Conservation (phyloP, 2,888 invertebrate genomes). For the Drosophila ustulata region DNA sequence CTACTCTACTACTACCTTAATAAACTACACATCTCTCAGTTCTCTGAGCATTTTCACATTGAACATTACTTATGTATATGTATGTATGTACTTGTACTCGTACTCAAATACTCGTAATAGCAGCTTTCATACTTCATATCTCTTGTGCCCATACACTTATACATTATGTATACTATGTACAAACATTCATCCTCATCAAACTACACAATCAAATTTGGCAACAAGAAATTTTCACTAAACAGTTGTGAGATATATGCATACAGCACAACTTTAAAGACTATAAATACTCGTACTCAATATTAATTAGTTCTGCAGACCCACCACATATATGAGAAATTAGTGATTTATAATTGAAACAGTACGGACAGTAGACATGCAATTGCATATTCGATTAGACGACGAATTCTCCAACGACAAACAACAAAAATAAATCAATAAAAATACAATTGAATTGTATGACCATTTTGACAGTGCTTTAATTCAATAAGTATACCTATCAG, state of each 20-base stretch:
- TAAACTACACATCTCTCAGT: constrained; percentile 39
- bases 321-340: background rate
- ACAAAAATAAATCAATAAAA: background rate
- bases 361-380: background rate
- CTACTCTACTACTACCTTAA: constrained; percentile 28
- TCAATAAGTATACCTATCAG: constrained; percentile 6
- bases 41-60: constrained; percentile 44
- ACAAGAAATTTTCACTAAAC: constrained; percentile 38
- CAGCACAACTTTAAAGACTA: constrained; percentile 41
- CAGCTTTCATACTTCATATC: constrained; percentile 47
- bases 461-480: background rate
- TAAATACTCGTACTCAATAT: constrained; percentile 6
- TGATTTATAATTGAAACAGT: background rate
- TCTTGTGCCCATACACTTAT: constrained; percentile 53
- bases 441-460: constrained; percentile 2
- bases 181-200: constrained; percentile 52
- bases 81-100: constrained; percentile 49
- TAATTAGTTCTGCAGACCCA: background rate
- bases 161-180: constrained; percentile 41
- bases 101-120: constrained; percentile 43
- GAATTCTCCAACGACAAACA: background rate
- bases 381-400: background rate
- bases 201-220: constrained; percentile 40
- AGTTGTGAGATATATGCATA: constrained; percentile 45
- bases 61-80: constrained; percentile 45